Evolutionary conservation across 2,888 invertebrate species (phyloP).

Genomic region (Tyria jacobaeae): DNA sequence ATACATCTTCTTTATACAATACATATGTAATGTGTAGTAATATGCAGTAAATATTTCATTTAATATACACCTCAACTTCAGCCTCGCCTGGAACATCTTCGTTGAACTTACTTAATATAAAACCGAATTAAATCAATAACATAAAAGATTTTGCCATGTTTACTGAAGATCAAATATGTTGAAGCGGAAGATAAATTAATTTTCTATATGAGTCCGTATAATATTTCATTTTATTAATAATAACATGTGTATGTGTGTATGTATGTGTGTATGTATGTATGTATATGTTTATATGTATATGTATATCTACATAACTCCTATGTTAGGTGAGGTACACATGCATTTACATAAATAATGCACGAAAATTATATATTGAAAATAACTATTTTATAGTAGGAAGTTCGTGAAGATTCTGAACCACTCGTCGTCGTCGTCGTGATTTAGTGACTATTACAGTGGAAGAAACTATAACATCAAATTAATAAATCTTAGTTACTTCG

Average conservation of each 20-base stretch:
- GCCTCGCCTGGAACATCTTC: background rate
- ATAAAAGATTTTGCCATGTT: slow-evolving; percentile 27
- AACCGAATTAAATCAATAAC: slow-evolving; percentile 12
- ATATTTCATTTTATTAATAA: slow-evolving; percentile 35
- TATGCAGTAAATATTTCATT: no score
- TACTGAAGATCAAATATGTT: slow-evolving; percentile 35
- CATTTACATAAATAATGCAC: slow-evolving; percentile 20
- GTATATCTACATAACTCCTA: slow-evolving; percentile 23
- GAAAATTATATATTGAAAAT: slow-evolving; percentile 4
- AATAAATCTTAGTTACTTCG: no score
- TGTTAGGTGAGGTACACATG: slow-evolving; percentile 1
- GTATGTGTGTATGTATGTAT: no score
- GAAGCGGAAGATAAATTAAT: slow-evolving; percentile 41
- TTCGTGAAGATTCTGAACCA: slow-evolving; percentile 1
- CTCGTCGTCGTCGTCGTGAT: no score
- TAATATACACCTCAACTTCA: background rate
- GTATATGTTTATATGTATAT: no score
- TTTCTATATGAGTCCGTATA: slow-evolving; percentile 38
- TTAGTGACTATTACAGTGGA: slow-evolving; percentile 22
- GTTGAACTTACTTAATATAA: slow-evolving; percentile 12
- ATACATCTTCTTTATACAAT: no score
- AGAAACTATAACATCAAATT: background rate
- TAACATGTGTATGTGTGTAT: no score
- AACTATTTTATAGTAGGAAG: slow-evolving; percentile 1
- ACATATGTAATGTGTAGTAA: no score